Evolutionary conservation across 2,113 vertebrate species (phyloP).

Genomic region (Xiphophorus maculatus): DNA sequence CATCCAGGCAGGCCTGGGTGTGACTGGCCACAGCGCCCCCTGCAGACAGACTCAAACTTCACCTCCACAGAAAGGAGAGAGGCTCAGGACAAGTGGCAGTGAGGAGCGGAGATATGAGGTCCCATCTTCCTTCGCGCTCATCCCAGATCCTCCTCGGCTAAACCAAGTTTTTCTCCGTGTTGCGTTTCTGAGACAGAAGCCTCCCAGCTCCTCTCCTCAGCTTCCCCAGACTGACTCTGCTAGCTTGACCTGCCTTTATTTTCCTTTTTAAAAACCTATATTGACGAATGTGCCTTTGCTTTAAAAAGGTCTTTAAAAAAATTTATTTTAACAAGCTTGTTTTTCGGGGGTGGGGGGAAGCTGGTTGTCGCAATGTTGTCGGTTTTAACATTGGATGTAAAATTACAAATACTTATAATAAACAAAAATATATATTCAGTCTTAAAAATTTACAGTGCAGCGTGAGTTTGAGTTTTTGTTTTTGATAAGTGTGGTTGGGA

Average conservation of each 20-base stretch:
- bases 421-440: constrained; percentile 83
- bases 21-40: constrained; percentile 72
- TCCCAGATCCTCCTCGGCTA: constrained; percentile 44
- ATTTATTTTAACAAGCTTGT: constrained; percentile 76
- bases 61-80: constrained; percentile 56
- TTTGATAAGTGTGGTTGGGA: constrained; percentile 76
- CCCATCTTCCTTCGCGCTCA: constrained; percentile 49
- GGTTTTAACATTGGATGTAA: constrained; percentile 81
- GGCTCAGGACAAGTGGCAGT: constrained; percentile 71
- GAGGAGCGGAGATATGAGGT: constrained; percentile 49
- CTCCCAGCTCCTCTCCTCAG: constrained; percentile 49
- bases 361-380: constrained; percentile 72
- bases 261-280: constrained; percentile 75
- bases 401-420: constrained; percentile 83
- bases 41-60: constrained; percentile 49
- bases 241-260: constrained; percentile 74
- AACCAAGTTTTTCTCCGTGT: constrained; percentile 51
- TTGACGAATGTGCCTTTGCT: constrained; percentile 82
- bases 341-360: constrained; percentile 41
- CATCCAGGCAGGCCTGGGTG: constrained; percentile 95
- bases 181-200: constrained; percentile 58
- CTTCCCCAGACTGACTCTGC: constrained; percentile 65
- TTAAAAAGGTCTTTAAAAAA: constrained; percentile 77
- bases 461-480: constrained; percentile 78
- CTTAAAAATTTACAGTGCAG: constrained; percentile 79